Evolutionary conservation across 1,140 invertebrate species (phyloP).

Genomic region (Bombus confusus): DNA sequence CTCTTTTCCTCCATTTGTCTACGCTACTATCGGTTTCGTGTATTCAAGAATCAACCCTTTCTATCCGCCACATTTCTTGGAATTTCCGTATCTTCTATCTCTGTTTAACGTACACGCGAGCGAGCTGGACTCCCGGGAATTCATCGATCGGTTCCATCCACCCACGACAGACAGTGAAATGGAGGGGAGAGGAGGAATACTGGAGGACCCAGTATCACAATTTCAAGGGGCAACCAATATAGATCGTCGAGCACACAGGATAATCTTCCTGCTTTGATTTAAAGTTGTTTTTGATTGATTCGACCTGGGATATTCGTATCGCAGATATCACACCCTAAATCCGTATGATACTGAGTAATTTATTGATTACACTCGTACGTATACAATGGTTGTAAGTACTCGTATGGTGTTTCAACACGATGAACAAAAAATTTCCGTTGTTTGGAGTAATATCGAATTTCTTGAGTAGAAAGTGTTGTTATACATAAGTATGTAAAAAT

Average conservation of each 20-base stretch:
- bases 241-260: slow-evolving; percentile 36
- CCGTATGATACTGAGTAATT: neutral
- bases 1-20: neutral
- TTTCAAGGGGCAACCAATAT: slow-evolving; percentile 50
- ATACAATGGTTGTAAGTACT: no score
- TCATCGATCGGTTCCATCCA: slow-evolving; percentile 62
- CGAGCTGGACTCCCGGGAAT: slow-evolving; percentile 65
- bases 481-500: no score
- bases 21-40: neutral
- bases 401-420: no score
- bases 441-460: no score
- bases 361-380: no score
- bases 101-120: slow-evolving; percentile 1
- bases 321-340: neutral
- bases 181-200: neutral
- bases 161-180: slow-evolving; percentile 24
- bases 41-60: slow-evolving; percentile 1
- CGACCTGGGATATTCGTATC: neutral
- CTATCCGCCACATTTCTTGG: neutral
- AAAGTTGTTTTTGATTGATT: neutral
- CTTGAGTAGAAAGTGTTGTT: no score
- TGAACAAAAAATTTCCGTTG: no score
- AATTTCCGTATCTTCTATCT: neutral
- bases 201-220: slow-evolving; percentile 24
- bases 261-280: slow-evolving; percentile 17